Conservation (phyloP, 1,140 invertebrate genomes). For the Drosophila arawakana region DNA sequence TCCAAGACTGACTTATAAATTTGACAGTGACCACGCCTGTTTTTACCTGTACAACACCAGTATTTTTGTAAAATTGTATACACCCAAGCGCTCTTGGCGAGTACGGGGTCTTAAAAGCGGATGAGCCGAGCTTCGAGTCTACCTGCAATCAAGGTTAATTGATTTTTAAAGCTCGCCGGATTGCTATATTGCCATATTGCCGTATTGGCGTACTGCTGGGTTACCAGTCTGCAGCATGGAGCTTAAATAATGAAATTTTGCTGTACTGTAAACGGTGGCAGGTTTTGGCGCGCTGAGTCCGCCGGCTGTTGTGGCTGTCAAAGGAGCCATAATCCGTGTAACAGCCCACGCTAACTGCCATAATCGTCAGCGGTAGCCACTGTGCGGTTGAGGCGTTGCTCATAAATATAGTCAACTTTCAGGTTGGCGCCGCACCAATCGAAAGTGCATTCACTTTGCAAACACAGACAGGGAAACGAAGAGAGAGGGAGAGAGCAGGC, state of each 20-base stretch:
- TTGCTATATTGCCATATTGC: background rate
- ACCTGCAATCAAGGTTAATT: conserved; percentile 83
- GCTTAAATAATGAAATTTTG: conserved; percentile 74
- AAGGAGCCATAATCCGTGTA: conserved; percentile 71
- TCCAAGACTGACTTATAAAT: too few species aligned
- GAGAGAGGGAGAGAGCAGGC: background rate
- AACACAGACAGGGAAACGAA: background rate
- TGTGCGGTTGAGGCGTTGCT: conserved; percentile 26
- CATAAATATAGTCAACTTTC: conserved; percentile 53
- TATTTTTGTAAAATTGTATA: too few species aligned
- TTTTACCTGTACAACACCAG: too few species aligned
- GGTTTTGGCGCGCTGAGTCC: conserved; percentile 20
- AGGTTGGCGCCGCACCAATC: conserved; percentile 45
- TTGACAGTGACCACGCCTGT: too few species aligned
- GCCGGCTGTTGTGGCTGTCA: conserved; percentile 58
- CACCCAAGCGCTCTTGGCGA: too few species aligned
- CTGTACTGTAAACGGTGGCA: conserved; percentile 46
- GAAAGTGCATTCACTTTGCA: conserved; percentile 71
- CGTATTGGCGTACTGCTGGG: background rate
- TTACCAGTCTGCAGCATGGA: conserved; percentile 18
- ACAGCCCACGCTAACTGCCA: conserved; percentile 71
- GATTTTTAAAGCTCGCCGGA: conserved; percentile 77
- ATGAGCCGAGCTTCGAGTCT: conserved; percentile 32
- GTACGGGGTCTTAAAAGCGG: conserved; percentile 3
- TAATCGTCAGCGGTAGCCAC: conserved; percentile 63